Percentiles rank a stretch among this genome's conserved stretches.
These are phyloP conservation scores for Patagioenas fasciata DNA, from an alignment of 2,113 vertebrate genomes.

Conservation along the genomic window DNA sequence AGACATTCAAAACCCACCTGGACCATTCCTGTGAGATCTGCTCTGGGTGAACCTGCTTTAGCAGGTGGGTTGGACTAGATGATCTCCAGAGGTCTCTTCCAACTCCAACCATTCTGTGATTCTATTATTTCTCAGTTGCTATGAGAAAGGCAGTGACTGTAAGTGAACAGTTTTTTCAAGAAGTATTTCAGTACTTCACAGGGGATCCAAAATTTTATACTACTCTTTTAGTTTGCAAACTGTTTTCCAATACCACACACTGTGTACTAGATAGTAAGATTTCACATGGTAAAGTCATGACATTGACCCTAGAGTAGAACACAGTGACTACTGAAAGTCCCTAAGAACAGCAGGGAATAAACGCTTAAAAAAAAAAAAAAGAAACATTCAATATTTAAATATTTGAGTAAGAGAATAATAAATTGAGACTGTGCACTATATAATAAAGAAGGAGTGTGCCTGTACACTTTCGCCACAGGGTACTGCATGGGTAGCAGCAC, in stretches of 20 bases:
- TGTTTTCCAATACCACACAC: background rate
- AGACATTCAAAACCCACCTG: too few species aligned
- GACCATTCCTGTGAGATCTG: too few species aligned
- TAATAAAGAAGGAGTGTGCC: background rate
- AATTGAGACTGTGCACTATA: background rate
- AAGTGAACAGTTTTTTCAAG: background rate
- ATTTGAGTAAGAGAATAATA: background rate
- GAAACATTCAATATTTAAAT: background rate
- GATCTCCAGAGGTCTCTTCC: too few species aligned
- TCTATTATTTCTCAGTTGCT: background rate
- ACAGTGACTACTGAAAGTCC: background rate
- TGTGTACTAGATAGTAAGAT: background rate
- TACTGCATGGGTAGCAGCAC: background rate
- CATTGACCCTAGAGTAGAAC: background rate
- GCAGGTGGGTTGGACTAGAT: too few species aligned
- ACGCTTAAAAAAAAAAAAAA: background rate
- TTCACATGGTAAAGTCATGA: accelerated
- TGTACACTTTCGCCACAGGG: background rate
- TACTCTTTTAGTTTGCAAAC: background rate
- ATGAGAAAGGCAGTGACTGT: background rate
- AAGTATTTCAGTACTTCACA: background rate
- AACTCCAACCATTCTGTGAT: too few species aligned
- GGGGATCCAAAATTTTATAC: background rate
- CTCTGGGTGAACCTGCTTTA: too few species aligned
- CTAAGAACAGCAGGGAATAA: background rate